phyloP scores from a whole-genome alignment of 2,797 vertebrate genomes.

The Pygocentrus nattereri region DNA sequence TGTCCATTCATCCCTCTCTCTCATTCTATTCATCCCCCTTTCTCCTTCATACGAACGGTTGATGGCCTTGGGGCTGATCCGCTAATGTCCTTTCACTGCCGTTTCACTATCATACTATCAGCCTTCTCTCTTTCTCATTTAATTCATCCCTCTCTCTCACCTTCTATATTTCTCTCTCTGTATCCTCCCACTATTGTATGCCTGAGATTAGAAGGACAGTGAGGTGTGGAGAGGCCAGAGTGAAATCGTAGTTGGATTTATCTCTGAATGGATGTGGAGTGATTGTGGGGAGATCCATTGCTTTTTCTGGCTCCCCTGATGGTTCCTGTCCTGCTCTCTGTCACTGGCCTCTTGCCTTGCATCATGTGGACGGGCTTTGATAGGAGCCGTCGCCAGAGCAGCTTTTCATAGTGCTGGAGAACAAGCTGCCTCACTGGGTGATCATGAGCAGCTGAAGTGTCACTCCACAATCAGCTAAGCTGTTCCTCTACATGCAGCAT shows the following conservation, averaged over 20 bases:
- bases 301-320: conserved; percentile 38
- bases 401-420: conserved; percentile 33
- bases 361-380: conserved; percentile 39
- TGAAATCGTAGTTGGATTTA: conserved; percentile 69
- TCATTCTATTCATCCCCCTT: conserved; percentile 15
- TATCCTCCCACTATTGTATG: conserved; percentile 63
- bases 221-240: conserved; percentile 60
- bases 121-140: conserved; percentile 58
- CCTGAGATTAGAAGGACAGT: conserved; percentile 63
- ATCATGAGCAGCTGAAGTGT: conserved; percentile 39
- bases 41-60: conserved; percentile 20
- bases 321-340: conserved; percentile 37
- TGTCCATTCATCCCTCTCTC: conserved; percentile 30
- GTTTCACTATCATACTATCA: conserved; percentile 20
- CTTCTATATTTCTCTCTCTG: conserved; percentile 59
- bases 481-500: conserved; percentile 21
- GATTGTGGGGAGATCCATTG: conserved; percentile 55
- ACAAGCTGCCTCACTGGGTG: conserved; percentile 39
- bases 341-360: conserved; percentile 35
- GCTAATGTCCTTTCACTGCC: conserved; percentile 41
- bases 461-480: conserved; percentile 34
- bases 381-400: conserved; percentile 26
- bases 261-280: conserved; percentile 51
- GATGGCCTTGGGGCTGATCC: conserved; percentile 36
- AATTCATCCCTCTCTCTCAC: conserved; percentile 61